phyloP scores from a whole-genome alignment of 2,797 vertebrate species.

The Alectoris magna region DNA sequence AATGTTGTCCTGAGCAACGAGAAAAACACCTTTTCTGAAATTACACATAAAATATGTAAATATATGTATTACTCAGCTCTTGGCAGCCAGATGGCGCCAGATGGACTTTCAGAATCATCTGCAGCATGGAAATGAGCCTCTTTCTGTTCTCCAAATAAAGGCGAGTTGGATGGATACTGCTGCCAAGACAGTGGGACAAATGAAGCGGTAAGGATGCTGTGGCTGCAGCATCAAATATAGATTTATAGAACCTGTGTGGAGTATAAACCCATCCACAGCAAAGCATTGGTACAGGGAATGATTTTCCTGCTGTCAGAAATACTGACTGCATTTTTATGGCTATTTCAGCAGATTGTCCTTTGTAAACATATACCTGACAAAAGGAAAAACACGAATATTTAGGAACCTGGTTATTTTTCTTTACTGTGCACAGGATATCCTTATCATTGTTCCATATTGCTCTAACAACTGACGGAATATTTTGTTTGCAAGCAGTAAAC shows the following conservation, averaged over 20 bases:
- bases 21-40: neutral
- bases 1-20: neutral
- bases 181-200: rapidly evolving
- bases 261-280: neutral
- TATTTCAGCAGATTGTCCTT: neutral
- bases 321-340: neutral
- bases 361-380: rapidly evolving
- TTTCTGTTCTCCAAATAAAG: neutral
- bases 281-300: neutral
- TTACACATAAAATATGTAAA: neutral
- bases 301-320: neutral
- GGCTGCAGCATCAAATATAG: neutral
- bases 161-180: rapidly evolving
- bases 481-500: neutral
- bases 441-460: neutral
- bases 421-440: neutral
- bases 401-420: neutral
- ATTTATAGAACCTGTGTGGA: neutral
- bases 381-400: neutral
- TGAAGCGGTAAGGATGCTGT: neutral
- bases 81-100: conserved; percentile 51
- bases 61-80: neutral
- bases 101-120: neutral
- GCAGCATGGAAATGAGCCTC: neutral
- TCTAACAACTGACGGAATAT: neutral